Percentiles rank a stretch among this genome's conserved stretches.
phyloP scores from a whole-genome alignment of 2,113 vertebrate genomes.

The Bufo bufo region DNA sequence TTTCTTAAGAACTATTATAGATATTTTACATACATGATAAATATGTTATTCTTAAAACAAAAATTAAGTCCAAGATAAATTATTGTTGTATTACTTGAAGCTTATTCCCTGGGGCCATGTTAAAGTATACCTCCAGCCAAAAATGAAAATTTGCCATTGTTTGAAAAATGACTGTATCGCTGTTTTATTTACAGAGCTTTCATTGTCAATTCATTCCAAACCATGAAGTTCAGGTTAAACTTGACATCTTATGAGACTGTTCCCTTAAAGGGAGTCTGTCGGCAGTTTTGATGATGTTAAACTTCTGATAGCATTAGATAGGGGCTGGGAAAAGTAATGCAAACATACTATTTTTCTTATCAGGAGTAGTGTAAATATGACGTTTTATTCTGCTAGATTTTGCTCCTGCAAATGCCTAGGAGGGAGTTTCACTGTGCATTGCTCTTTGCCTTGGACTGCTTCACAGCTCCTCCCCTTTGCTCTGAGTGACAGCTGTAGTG shows the following conservation, averaged over 20 bases:
- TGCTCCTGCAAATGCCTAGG: too few species aligned
- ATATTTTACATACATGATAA: background rate
- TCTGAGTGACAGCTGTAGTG: too few species aligned
- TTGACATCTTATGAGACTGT: background rate
- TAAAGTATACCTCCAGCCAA: background rate
- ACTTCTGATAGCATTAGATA: too few species aligned
- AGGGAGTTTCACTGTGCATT: too few species aligned
- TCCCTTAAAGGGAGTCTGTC: background rate
- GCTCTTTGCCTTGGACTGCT: too few species aligned
- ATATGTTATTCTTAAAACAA: background rate
- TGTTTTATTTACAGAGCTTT: background rate
- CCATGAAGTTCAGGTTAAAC: background rate
- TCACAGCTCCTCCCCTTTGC: too few species aligned
- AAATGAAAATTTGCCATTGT: background rate
- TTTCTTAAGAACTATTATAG: background rate
- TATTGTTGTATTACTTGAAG: background rate
- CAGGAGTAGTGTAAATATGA: too few species aligned
- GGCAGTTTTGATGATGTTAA: too few species aligned
- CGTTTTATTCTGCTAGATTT: too few species aligned
- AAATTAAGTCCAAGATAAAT: background rate
- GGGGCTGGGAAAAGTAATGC: too few species aligned
- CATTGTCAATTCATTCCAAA: background rate
- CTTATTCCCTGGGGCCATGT: background rate
- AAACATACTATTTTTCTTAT: too few species aligned
- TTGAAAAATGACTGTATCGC: background rate